Conservation (phyloP, 2,797 vertebrate genomes). For the Sus cebifrons region DNA sequence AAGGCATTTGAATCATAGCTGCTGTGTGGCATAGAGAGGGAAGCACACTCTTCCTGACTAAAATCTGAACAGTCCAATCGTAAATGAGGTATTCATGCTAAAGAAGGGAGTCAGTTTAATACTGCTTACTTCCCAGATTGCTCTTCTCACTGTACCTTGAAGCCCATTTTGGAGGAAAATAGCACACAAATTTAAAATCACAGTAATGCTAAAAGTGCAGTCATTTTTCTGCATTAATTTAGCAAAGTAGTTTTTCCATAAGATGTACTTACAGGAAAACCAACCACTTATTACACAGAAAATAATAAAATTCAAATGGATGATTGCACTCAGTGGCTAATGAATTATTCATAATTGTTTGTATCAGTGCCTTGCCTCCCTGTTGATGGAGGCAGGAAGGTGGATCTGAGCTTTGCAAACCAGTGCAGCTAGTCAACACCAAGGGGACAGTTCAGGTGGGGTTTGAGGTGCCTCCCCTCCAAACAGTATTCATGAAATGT, state of each 20-base stretch:
- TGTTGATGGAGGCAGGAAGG: neutral
- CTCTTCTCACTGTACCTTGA: neutral
- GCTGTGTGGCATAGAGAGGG: neutral
- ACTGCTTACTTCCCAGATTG: neutral
- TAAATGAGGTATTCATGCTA: neutral
- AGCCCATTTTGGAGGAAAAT: neutral
- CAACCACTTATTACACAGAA: neutral
- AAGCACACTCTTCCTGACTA: neutral
- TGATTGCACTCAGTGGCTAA: neutral
- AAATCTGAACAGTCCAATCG: neutral
- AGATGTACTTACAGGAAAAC: neutral
- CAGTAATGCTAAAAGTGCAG: neutral
- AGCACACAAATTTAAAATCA: neutral
- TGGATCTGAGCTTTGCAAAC: neutral
- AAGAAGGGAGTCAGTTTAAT: neutral
- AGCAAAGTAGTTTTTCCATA: constrained; percentile 7
- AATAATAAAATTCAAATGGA: constrained; percentile 36
- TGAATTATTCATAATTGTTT: constrained; percentile 36
- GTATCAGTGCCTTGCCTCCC: constrained; percentile 58
- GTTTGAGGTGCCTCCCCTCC: constrained; percentile 27
- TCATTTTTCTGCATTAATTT: constrained; percentile 4
- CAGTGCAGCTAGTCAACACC: neutral
- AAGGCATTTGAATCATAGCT: constrained; percentile 1
- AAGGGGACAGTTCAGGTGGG: neutral
- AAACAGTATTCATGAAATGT: neutral